Evolutionary conservation across 2,888 invertebrate genomes (phyloP).

Genomic region (Lucinisca nassula): DNA sequence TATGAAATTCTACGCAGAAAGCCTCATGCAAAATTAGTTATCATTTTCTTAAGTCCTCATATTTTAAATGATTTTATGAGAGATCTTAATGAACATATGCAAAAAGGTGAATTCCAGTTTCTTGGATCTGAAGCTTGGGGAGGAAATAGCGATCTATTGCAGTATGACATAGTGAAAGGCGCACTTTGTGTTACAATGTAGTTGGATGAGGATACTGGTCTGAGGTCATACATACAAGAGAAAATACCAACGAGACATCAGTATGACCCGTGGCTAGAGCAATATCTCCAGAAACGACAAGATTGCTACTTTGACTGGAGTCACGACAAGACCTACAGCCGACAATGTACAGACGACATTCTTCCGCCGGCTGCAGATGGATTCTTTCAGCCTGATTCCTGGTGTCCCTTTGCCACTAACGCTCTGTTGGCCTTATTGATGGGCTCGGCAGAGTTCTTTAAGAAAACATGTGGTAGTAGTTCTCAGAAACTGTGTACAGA

Average conservation of each 20-base stretch:
- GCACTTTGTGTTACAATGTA: slow-evolving; percentile 47
- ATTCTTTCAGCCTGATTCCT: neutral
- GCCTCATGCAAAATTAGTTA: slow-evolving; percentile 53
- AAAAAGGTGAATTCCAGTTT: slow-evolving; percentile 57
- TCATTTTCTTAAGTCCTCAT: slow-evolving; percentile 61
- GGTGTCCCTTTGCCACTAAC: neutral
- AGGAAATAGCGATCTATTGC: slow-evolving; percentile 31
- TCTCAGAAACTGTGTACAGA: neutral
- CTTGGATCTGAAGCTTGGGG: slow-evolving; percentile 63
- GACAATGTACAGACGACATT: neutral
- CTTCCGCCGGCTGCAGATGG: neutral
- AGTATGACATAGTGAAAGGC: slow-evolving; percentile 37
- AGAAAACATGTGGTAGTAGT: neutral
- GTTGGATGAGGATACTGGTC: slow-evolving; percentile 35
- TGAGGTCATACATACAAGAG: neutral
- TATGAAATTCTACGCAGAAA: slow-evolving; percentile 35
- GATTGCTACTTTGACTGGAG: slow-evolving; percentile 1
- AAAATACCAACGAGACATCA: neutral
- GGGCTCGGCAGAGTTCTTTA: neutral
- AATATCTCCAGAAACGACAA: slow-evolving; percentile 19
- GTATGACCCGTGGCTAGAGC: slow-evolving; percentile 29
- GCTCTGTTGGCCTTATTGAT: slow-evolving; percentile 6
- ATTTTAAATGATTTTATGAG: slow-evolving; percentile 33
- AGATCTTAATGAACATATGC: slow-evolving; percentile 23
- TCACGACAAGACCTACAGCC: neutral